Evolutionary conservation across 2,797 vertebrate species (phyloP), one percentile per base, ranked within the genome.

Genomic region (Thaleichthys pacificus): DNA sequence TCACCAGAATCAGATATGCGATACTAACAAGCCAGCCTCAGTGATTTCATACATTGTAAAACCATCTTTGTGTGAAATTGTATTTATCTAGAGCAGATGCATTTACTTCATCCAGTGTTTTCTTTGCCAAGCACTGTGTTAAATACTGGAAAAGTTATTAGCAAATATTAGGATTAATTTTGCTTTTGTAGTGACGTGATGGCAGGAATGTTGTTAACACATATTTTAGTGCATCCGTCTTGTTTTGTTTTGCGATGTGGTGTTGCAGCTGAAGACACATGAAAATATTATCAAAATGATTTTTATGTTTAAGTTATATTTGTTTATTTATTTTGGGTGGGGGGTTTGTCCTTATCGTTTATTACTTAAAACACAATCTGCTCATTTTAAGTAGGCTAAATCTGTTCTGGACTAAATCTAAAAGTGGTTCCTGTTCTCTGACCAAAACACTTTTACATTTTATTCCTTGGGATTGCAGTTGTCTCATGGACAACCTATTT

Each of bases 361-460:
- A 84, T 88, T 82, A 84, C 88, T 90, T 87, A 89, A 86, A 78
- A 86, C 82, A 86, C 81, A 86, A 65, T 76, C 82, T 11, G 47
- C 68, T 85, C 77, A 77, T 86, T 89, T 93, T 91, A 91, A 88
- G 80, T 89, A 82, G 79, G 28, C 28, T 4, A 30, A 30, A 89
- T 85, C 89, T 88, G 76, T 86, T 90, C 88, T 89, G 80, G 85
- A 87, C 83, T 61, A 77, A 78, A 85, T 81, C 81, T 84, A 76
- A 76, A 88, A 86, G 82, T 87, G 73, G 79, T 56, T 90, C 82
- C 85, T 68, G 86, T 84, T 85, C 63, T 76, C 69, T 80, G 84
- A 83, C 74, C 71, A 84, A 54, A 78, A 87, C 86, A 77, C 87
- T 92, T 92, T 91, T 92, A 91, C 84, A 57, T 94, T 93, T 94